Evolutionary conservation across 37 sponge, comb jelly and placozoan species (phyloP), one percentile per base, ranked within the genome.

Genomic region (Crambe crambe): DNA sequence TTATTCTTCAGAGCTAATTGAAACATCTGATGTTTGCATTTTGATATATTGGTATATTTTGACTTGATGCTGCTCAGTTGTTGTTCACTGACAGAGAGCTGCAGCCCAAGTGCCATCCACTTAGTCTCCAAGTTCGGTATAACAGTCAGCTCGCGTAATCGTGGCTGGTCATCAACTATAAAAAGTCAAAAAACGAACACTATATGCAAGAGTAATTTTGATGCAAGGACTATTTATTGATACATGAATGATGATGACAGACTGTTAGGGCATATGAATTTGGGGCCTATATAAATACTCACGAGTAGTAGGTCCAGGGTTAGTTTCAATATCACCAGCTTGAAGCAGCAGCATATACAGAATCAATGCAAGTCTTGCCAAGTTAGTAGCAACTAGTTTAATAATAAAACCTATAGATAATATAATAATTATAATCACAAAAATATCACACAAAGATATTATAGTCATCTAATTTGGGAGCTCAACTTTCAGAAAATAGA

Each of bases 241-340:
- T n/a, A n/a, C n/a, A n/a, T n/a, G n/a, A n/a, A n/a, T n/a, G n/a
- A n/a, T n/a, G n/a, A n/a, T n/a, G n/a, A n/a, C n/a, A n/a, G n/a
- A n/a, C n/a, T n/a, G n/a, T n/a, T n/a, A n/a, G n/a, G n/a, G n/a
- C n/a, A n/a, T n/a, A n/a, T n/a, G n/a, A n/a, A n/a, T n/a, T n/a
- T n/a, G n/a, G n/a, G n/a, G n/a, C n/a, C n/a, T n/a, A n/a, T n/a
- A n/a, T n/a, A n/a, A n/a, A n/a, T n/a, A n/a, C n/a, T n/a, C n/a
- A n/a, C n/a, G n/a, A n/a, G n/a, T n/a, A n/a, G 10, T 47, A 47
- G 66, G 66, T 2, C 66, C 66, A 65, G 66, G 66, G 30, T 65
- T 20, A 30, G 35, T 31, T 30, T 65, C 66, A 30, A 65, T 9
- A 30, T 65, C 66, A 34, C 31, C 31, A 30, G 66, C 66, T 34